Evolutionary conservation across 2,797 vertebrate species (phyloP), one percentile per base, ranked within the genome.

Genomic region (Amniataba percoides): DNA sequence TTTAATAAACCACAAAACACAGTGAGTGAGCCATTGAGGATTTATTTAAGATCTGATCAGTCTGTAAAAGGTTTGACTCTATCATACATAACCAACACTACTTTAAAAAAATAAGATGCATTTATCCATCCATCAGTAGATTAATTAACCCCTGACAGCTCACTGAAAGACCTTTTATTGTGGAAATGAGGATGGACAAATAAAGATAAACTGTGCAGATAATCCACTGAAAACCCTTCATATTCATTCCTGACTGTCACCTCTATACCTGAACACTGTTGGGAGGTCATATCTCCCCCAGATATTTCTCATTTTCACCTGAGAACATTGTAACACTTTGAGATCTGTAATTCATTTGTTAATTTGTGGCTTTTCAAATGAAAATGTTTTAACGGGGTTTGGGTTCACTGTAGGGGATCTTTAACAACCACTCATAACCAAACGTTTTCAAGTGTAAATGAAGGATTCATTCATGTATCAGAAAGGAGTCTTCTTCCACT

Each of bases 361-460:
- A 34, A 51, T 43, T 25, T 1, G 43, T 19, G n/a, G 3, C 52
- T 77, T 71, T 43, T 57, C 19, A 39, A 56, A 73, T 36, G 7
- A 15, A 55, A 64, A 27, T 5, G 2, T 18, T 46, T 21, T 12
- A 1, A 23, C 21, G 3, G 4, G n/a, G 60, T 51, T 58, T 40
- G 42, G 14, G 39, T 36, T 63, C 13, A 57, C 23, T 25, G 23
- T 3, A 25, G 59, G 3, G 13, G 18, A 27, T 42, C n/a, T 31
- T 13, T 43, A 27, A 45, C 6, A 42, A 25, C 2, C 23, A 42
- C 36, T 40, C 16, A 18, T 51, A 40, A 21, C 1, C 10, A 66
- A 16, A 46, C 27, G 39, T 56, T 61, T 68, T 61, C 31, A 52
- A 23, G 63, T 63, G 31, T 18, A 36, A 51, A 58, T 27, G 36